Base-by-base conservation (phyloP, 2,888 invertebrate genomes). In the Aelia acuminata region DNA sequence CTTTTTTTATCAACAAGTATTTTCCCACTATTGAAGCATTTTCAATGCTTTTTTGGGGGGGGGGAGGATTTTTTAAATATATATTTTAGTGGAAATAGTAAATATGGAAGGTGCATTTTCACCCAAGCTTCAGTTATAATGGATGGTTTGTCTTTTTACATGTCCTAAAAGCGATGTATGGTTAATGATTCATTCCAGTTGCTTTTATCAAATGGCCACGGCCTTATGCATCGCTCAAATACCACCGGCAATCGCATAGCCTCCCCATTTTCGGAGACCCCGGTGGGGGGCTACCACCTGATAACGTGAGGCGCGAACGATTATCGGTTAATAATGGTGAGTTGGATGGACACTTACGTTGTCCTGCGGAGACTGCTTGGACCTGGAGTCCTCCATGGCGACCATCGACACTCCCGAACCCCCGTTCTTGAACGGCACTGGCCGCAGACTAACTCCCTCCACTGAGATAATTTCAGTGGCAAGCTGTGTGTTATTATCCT, bases 301-400 rank as follows among this genome's bases (percentile, higher is more conserved):
- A 70, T 57, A 57, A 7, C 57, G 57, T 5, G 22, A 13, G 22
- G 15, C 57, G 4, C 26, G 26, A 15, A 57, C 57, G 13, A 57
- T 26, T 57, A 57, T 53, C 20, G 15, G 57, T 26, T 57, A 57
- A 26, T 26, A 53, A 57, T 57, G 31, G 18, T 35, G 63, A 63
- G 20, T 7, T 35, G 18, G 63, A 31, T 4, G 63, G 35, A 35
- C n/a, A 75, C 80, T 80, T 80, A 80, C 80, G 80, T 80, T 80
- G 80, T 80, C 80, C 80, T 80, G 80, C 80, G 80, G 80, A 80
- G 80, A 80, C 80, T 80, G 80, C 43, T 80, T 80, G 80, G 80
- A 47, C 80, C 80, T 80, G 80, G 80, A 43, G 80, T 80, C 80
- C 43, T 80, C 80, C 80, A 80, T 80, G 80, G 80, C 39, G 80